Base-by-base conservation (phyloP, 2,888 invertebrate species). In the Ophion ventricosus region DNA sequence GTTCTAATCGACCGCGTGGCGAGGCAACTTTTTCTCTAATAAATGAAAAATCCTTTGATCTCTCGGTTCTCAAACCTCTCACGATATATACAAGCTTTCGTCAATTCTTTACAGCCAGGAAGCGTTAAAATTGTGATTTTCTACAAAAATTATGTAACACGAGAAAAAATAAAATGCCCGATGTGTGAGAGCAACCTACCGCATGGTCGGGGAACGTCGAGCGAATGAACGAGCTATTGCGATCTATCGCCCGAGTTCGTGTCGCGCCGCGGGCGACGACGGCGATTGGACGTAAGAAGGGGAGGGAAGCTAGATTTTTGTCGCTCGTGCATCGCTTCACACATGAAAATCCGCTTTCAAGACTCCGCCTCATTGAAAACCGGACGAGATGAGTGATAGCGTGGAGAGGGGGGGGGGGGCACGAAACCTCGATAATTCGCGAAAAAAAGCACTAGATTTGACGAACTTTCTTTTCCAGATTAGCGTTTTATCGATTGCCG, bases 191-290 rank as follows among this genome's bases (percentile, higher is more conserved):
- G 11, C 79, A 57, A 76, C 82, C 79, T 80, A 85, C 84, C 84
- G 82, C 82, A 82, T 82, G 82, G 43, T 80, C 59, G 56, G 49
- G 66, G 61, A 29, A 59, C 73, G 79, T 57, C 75, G 76, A 73
- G 67, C 59, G 76, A 85, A 80, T 85, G 84, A 57, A 66, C 76
- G 82, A 85, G 74, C 23, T n/a, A 74, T 25, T 40, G 74, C 35
- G 11, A 23, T 67, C 40, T 64, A 8, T 59, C 35, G n/a, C 72
- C 5, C 11, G 1, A 26, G 56, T 26, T 26, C 59, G 57, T 70
- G 25, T 29, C 63, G 43, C 29, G 25, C 35, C 35, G 8, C 8
- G 35, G 35, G 35, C 35, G 35, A 35, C 59, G 69, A 35, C 20
- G 20, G 40, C 56, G 64, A 57, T 20, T 74, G 66, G 57, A 56